These are phyloP conservation scores for Oceanodroma leucorhoa DNA, from an alignment of 2,797 vertebrate species.

Conservation along the genomic window DNA sequence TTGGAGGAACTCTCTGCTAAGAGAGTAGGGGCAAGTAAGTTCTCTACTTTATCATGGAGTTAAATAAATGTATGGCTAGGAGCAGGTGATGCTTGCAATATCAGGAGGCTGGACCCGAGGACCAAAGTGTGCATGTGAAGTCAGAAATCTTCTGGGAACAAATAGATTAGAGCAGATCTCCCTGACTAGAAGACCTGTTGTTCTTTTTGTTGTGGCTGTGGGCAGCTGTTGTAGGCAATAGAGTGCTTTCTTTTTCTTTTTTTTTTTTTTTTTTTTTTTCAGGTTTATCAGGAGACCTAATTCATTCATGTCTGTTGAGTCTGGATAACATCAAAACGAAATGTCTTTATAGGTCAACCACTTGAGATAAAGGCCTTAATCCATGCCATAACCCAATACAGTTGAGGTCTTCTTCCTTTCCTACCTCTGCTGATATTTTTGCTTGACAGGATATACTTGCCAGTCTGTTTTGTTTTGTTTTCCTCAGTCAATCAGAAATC, in stretches of 20 bases:
- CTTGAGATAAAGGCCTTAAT: background rate
- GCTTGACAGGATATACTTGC: background rate
- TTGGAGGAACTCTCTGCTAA: background rate
- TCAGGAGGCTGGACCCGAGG: background rate
- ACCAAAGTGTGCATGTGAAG: rapidly evolving
- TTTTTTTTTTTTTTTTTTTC: too few species aligned
- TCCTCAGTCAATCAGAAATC: background rate
- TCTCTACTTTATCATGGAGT: background rate
- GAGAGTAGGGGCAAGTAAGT: background rate
- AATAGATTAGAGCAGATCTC: background rate
- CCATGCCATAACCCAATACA: background rate
- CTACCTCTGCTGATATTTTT: background rate
- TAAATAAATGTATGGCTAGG: background rate
- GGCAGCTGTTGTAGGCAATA: rapidly evolving
- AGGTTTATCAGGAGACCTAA: background rate
- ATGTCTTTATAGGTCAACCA: background rate
- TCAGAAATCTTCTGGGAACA: background rate
- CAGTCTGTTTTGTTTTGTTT: background rate
- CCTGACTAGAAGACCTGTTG: background rate
- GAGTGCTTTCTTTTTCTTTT: too few species aligned
- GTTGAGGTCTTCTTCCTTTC: background rate
- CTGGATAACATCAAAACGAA: background rate
- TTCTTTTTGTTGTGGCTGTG: background rate
- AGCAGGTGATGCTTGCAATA: background rate
- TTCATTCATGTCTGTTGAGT: background rate